Evolutionary conservation across 1,140 invertebrate species (phyloP).

Genomic region (Bombus balteatus): DNA sequence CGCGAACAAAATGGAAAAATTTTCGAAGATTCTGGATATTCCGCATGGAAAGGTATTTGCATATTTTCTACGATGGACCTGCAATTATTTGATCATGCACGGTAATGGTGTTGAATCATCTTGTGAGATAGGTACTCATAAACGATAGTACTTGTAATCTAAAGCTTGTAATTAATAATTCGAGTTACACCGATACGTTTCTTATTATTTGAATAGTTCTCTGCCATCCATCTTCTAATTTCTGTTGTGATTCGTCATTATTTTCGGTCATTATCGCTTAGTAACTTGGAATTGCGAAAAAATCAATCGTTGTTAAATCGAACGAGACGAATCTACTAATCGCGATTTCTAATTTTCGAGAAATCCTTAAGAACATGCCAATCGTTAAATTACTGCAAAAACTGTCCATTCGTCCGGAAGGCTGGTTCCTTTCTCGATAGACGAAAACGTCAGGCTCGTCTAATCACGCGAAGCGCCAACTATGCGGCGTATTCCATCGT

Average conservation of each 20-base stretch:
- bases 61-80: background rate
- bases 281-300: too few relatives aligned
- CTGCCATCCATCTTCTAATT: background rate
- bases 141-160: too few relatives aligned
- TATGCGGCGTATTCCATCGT: slow-evolving; percentile 9
- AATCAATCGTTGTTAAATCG: background rate
- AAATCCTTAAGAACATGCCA: too few relatives aligned
- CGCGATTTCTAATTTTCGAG: background rate
- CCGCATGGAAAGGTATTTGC: too few relatives aligned
- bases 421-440: background rate
- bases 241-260: background rate
- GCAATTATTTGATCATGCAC: too few relatives aligned
- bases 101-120: too few relatives aligned
- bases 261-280: background rate
- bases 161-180: too few relatives aligned
- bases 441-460: background rate
- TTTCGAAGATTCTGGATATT: background rate
- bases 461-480: background rate
- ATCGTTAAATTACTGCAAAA: too few relatives aligned
- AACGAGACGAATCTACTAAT: too few relatives aligned
- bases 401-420: too few relatives aligned
- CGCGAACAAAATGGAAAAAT: background rate
- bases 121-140: too few relatives aligned
- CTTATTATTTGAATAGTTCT: background rate
- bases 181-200: too few relatives aligned